Evolutionary conservation across 2,797 vertebrate species (phyloP).

Genomic region (Sebastes paucispinis): DNA sequence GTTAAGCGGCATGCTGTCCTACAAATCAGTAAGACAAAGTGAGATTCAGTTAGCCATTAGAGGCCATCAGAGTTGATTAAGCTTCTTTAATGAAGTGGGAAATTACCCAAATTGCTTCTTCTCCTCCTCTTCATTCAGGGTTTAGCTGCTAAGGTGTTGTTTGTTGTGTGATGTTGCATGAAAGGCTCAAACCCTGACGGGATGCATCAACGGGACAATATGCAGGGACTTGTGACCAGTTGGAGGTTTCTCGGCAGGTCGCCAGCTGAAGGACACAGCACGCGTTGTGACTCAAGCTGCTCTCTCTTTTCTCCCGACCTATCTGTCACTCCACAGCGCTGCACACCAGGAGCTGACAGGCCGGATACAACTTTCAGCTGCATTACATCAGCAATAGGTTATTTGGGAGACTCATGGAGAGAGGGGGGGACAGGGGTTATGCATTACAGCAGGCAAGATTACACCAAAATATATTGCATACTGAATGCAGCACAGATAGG

Average conservation of each 20-base stretch:
- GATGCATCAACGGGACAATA: conserved; percentile 26
- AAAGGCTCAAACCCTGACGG: conserved; percentile 24
- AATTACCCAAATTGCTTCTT: background rate
- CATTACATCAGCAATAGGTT: conserved; percentile 28
- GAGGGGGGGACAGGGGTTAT: background rate
- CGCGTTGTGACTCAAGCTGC: conserved; percentile 55
- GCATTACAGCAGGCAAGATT: background rate
- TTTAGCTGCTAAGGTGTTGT: conserved; percentile 9
- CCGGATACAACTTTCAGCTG: conserved; percentile 26
- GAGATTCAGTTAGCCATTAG: background rate
- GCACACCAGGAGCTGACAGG: background rate
- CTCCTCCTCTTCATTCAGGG: background rate
- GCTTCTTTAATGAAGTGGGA: background rate
- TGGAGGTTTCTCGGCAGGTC: conserved; percentile 54
- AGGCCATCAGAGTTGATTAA: background rate
- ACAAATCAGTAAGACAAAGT: background rate
- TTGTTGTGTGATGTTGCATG: conserved; percentile 22
- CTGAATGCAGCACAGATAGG: background rate
- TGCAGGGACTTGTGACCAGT: conserved; percentile 38
- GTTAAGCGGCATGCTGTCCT: background rate
- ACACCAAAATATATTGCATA: background rate
- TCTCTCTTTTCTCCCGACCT: conserved; percentile 25
- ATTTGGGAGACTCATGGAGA: background rate
- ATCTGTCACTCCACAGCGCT: conserved; percentile 29
- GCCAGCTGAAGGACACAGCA: conserved; percentile 54